Percentiles rank a stretch among this genome's conserved stretches.
Evolutionary conservation across 2,797 vertebrate species (phyloP).

Genomic region (Spinus pinus): DNA sequence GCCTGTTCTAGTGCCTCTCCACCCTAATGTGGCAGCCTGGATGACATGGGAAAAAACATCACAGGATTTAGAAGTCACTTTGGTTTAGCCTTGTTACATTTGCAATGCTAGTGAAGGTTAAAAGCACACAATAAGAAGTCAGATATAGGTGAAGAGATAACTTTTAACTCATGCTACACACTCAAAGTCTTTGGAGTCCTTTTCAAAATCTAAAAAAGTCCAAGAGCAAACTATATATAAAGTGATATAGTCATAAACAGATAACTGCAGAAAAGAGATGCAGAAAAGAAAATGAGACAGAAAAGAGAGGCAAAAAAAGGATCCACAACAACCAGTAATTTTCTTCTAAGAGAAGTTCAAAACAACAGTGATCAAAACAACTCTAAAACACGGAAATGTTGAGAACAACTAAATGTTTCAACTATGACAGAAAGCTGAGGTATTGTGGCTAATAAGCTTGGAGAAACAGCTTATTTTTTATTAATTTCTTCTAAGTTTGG

Average conservation of each 20-base stretch:
- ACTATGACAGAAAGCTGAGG: not conserved
- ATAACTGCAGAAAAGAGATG: not conserved
- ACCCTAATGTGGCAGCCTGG: not conserved
- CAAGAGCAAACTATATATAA: not conserved
- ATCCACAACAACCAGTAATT: not conserved
- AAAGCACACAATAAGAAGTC: not conserved
- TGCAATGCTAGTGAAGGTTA: not conserved
- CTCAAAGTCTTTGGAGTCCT: not conserved
- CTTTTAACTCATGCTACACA: not conserved
- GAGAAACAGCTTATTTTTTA: not conserved
- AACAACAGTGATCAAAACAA: not conserved
- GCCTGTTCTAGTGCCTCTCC: not conserved
- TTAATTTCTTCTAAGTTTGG: not conserved
- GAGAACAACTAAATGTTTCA: not conserved
- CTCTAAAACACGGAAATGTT: not conserved
- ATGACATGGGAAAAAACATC: accelerated
- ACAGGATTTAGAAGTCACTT: not conserved
- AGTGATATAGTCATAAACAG: not conserved
- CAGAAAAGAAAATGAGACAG: not conserved
- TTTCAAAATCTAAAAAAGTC: not conserved
- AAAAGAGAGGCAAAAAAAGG: not conserved
- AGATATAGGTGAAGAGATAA: not conserved
- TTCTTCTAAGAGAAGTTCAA: not conserved
- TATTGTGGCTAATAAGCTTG: not conserved
- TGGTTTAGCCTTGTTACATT: not conserved